Conservation (phyloP, 2,888 invertebrate genomes). For the Dascillus cervinus region DNA sequence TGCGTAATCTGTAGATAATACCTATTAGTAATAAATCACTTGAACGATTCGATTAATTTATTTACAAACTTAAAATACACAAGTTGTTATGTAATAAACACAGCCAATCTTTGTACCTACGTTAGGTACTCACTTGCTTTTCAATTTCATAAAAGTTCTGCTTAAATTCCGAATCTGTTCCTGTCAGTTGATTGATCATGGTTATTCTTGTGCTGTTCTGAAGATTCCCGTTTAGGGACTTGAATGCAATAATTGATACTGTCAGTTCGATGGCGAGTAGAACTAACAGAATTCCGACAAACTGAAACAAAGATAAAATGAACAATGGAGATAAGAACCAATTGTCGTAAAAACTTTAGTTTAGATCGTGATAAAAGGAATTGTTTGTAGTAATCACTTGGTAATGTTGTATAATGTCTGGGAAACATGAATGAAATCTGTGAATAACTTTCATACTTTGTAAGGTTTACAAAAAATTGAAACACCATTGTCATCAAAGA, state of each 20-base stretch:
- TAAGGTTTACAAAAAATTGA: too few relatives aligned
- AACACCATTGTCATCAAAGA: too few relatives aligned
- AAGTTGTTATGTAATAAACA: background rate
- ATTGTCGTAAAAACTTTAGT: background rate
- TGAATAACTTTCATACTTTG: too few relatives aligned
- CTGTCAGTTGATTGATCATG: slow-evolving; percentile 18
- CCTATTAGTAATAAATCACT: too few relatives aligned
- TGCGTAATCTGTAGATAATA: too few relatives aligned
- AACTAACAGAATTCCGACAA: slow-evolving; percentile 57
- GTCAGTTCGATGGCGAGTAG: slow-evolving; percentile 61
- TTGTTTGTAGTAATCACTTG: too few relatives aligned
- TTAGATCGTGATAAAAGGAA: too few relatives aligned
- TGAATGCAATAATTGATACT: slow-evolving; percentile 55
- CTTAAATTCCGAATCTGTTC: slow-evolving; percentile 9
- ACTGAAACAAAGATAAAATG: slow-evolving; percentile 49
- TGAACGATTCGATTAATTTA: background rate
- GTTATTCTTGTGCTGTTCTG: slow-evolving; percentile 15
- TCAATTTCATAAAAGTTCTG: slow-evolving; percentile 20
- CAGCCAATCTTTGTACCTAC: background rate
- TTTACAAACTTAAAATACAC: slow-evolving; percentile 1
- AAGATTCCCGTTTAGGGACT: slow-evolving; percentile 47
- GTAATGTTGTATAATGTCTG: too few relatives aligned
- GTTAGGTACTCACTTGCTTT: slow-evolving; percentile 23
- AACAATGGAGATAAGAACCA: slow-evolving; percentile 3
- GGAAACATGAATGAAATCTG: too few relatives aligned